Evolutionary conservation across 2,797 vertebrate genomes (phyloP).

Genomic region (Taeniopygia guttata): DNA sequence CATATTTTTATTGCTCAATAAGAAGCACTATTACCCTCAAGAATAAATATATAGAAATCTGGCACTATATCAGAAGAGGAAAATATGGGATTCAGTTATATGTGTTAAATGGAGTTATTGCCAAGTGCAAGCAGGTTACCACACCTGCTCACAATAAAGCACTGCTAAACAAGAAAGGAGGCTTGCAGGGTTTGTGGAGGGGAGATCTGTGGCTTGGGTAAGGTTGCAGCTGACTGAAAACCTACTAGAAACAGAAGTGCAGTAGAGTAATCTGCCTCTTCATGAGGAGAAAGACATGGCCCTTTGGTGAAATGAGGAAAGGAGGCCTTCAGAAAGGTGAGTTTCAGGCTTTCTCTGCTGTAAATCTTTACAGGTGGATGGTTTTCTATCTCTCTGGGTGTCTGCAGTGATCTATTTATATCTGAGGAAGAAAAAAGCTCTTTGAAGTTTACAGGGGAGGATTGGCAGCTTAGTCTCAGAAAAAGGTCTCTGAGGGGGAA

Average conservation of each 20-base stretch:
- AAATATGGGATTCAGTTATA: neutral
- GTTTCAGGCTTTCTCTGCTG: neutral
- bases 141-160: neutral
- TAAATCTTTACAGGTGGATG: neutral
- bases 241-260: neutral
- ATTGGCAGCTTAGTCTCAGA: neutral
- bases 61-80: neutral
- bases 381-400: neutral
- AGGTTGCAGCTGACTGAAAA: neutral
- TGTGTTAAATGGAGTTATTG: neutral
- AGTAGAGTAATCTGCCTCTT: neutral
- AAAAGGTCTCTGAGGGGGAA: neutral
- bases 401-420: constrained; percentile 4
- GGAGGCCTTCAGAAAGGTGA: neutral
- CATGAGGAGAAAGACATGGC: neutral
- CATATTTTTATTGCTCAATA: neutral
- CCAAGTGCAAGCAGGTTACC: neutral
- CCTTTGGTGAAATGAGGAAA: neutral
- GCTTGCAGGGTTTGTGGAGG: neutral
- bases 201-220: neutral
- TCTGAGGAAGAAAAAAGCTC: neutral
- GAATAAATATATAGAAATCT: neutral
- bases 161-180: neutral
- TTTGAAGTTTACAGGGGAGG: neutral
- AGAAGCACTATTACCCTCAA: neutral